phyloP scores from a whole-genome alignment of 1,140 invertebrate genomes.

The Scaptomyza pallida region DNA sequence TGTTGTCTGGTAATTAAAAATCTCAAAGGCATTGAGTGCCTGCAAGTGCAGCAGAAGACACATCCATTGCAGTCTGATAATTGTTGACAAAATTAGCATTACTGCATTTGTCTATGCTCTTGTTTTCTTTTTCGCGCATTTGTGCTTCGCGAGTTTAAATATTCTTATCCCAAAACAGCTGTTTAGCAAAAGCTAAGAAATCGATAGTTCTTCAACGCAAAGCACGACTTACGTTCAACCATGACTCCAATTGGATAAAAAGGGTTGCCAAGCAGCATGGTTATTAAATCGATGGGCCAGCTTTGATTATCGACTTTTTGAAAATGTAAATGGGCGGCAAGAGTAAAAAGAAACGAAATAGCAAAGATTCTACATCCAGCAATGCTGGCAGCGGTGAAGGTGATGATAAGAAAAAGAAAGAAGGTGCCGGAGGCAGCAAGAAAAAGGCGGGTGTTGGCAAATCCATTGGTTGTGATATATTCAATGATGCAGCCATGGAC shows the following conservation, averaged over 20 bases:
- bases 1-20: constrained; percentile 67
- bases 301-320: neutral
- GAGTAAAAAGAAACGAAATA: constrained; percentile 85
- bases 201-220: neutral
- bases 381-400: constrained; percentile 82
- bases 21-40: constrained; percentile 45
- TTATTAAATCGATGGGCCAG: constrained; percentile 33
- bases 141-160: constrained; percentile 10
- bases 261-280: constrained; percentile 10
- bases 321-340: constrained; percentile 80
- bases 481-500: constrained; percentile 93
- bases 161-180: constrained; percentile 7
- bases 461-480: constrained; percentile 90
- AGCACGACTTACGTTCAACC: neutral
- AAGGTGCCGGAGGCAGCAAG: constrained; percentile 71
- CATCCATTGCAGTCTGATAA: constrained; percentile 21
- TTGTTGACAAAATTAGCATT: constrained; percentile 35
- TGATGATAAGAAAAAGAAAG: constrained; percentile 84
- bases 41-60: constrained; percentile 16
- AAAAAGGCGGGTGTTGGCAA: constrained; percentile 87
- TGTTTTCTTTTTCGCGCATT: constrained; percentile 22
- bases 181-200: constrained; percentile 2
- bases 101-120: constrained; percentile 29
- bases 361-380: constrained; percentile 85
- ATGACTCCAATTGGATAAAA: constrained; percentile 16